phyloP scores from a whole-genome alignment of 1,140 invertebrate genomes.

The Papilio glaucus region DNA sequence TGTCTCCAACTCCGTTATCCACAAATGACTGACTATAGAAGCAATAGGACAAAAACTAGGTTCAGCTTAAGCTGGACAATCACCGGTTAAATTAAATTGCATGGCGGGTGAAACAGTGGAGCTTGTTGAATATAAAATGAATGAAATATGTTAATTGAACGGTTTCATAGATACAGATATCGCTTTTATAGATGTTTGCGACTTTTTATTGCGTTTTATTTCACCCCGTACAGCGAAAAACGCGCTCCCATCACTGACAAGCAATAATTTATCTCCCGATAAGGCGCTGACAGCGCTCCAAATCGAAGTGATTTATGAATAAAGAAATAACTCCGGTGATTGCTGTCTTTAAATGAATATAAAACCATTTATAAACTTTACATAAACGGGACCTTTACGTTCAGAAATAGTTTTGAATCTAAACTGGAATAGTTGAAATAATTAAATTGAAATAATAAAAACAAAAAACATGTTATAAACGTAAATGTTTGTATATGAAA shows the following conservation, averaged over 20 bases:
- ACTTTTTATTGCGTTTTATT: conserved; percentile 20
- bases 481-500: too few species aligned
- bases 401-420: too few species aligned
- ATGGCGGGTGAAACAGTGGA: too few species aligned
- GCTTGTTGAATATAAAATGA: neutral
- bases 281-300: conserved; percentile 33
- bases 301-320: conserved; percentile 36
- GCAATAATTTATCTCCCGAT: conserved; percentile 35
- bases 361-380: neutral
- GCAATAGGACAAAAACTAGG: too few species aligned
- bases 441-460: too few species aligned
- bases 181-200: neutral
- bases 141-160: conserved; percentile 16
- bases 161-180: conserved; percentile 1
- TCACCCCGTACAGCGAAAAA: conserved; percentile 27
- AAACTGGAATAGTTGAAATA: too few species aligned
- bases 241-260: conserved; percentile 30
- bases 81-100: too few species aligned
- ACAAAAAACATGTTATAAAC: too few species aligned
- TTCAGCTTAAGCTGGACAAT: too few species aligned
- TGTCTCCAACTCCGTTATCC: too few species aligned
- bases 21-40: too few species aligned
- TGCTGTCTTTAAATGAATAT: neutral
- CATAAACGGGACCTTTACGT: neutral
- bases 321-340: conserved; percentile 10